These are phyloP conservation scores for Rhinogobius similis DNA, from an alignment of 2,113 vertebrate species.

Conservation along the genomic window DNA sequence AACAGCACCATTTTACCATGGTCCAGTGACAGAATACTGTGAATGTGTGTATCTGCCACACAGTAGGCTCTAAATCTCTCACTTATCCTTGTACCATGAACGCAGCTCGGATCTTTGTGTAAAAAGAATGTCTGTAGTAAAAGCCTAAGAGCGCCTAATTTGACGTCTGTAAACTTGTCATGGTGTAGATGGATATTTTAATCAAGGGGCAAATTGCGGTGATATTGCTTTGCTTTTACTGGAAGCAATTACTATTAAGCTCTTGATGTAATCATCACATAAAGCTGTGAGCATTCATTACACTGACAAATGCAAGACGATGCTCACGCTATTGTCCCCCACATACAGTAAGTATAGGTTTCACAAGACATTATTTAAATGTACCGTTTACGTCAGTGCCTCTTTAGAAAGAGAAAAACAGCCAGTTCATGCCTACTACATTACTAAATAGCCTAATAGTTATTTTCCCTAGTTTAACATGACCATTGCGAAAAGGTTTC, in stretches of 20 bases:
- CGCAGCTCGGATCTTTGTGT: conserved; percentile 48
- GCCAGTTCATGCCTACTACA: not conserved
- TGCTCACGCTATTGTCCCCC: not conserved
- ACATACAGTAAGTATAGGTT: not conserved
- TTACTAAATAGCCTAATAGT: too few relatives aligned
- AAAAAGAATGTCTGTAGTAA: conserved; percentile 55
- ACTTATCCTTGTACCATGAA: conserved; percentile 32
- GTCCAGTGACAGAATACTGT: conserved; percentile 7
- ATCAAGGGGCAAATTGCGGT: conserved; percentile 64
- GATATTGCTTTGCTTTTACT: conserved; percentile 50
- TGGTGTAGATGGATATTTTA: conserved; percentile 57
- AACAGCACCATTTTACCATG: conserved; percentile 32
- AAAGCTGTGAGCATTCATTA: conserved; percentile 40
- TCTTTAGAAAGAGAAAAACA: too few relatives aligned
- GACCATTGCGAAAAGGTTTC: too few relatives aligned
- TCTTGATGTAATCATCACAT: conserved; percentile 42
- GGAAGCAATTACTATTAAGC: conserved; percentile 57
- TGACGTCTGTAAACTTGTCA: conserved; percentile 61
- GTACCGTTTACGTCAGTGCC: not conserved
- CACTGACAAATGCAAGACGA: not conserved
- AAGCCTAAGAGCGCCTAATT: conserved; percentile 58
- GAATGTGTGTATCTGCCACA: conserved; percentile 20
- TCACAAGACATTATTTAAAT: not conserved
- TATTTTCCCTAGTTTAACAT: too few relatives aligned
- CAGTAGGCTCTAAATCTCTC: conserved; percentile 52